Evolutionary conservation across 2,113 vertebrate species (phyloP), one percentile per base, ranked within the genome.

Genomic region (Nestor notabilis): DNA sequence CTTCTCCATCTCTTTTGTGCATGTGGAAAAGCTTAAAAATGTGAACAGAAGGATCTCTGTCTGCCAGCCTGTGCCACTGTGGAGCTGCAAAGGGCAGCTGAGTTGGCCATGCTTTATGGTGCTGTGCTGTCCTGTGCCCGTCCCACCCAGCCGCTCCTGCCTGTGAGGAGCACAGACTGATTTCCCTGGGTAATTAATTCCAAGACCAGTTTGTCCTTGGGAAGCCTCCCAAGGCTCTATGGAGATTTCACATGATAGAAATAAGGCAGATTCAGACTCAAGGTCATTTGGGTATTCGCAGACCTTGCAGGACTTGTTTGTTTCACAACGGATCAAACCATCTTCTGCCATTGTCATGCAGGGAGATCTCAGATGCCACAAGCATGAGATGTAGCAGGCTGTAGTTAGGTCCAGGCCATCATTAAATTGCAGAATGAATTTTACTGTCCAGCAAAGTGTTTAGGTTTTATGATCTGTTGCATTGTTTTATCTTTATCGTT

Each of bases 21-120:
- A 0, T 15, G 47, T 68, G 39, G 28, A 55, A 64, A 50, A 63
- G 12, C 25, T 85, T 63, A 23, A 33, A 17, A 49, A 29, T 18
- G n/a, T 28, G 66, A 49, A 28, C 74, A 66, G 81, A 55, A 60
- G 6, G 64, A 61, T 1, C 14, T 44, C 19, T 63, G 27, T 31
- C 16, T 87, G 56, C 11, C 44, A 56, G 74, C 69, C 53, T 33
- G 0, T 39, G 71, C 15, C 0, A 0, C 0, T 20, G 60, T 2
- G 6, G 68, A 14, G 83, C 58, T 29, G 44, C 17, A 4, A 17
- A 66, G 49, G 29, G 19, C n/a, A 2, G 7, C 5, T 0, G 11
- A 15, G 68, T 5, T 41, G 49, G 63, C 7, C 0, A 1, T 35
- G 29, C 27, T 19, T 3, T 35, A 31, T 68, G 71, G 44, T 69